These are phyloP conservation scores for Pegoplata infirma DNA, from an alignment of 2,888 invertebrate genomes.

Conservation along the genomic window DNA sequence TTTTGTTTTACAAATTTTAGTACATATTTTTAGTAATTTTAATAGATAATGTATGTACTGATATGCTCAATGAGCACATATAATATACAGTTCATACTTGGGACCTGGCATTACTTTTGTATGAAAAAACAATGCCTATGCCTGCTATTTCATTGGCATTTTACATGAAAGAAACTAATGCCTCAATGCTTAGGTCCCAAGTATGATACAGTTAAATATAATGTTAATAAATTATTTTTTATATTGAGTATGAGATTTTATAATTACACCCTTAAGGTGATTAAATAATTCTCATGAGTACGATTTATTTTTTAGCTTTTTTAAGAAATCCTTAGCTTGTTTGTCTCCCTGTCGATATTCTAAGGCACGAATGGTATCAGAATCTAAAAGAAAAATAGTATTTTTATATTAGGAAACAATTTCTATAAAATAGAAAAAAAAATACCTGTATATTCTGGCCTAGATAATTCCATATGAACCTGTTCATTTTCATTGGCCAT, in stretches of 20 bases:
- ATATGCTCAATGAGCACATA: too few relatives aligned
- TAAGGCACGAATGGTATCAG: slow-evolving; percentile 81
- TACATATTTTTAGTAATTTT: too few relatives aligned
- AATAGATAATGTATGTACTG: too few relatives aligned
- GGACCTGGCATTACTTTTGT: too few relatives aligned
- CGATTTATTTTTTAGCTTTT: slow-evolving; percentile 85
- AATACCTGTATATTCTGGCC: slow-evolving; percentile 84
- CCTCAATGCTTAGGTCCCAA: too few relatives aligned
- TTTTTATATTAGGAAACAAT: too few relatives aligned
- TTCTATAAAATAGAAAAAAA: not conserved
- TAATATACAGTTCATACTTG: too few relatives aligned
- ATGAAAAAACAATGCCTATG: too few relatives aligned
- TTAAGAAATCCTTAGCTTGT: slow-evolving; percentile 92
- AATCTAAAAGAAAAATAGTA: too few relatives aligned
- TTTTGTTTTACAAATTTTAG: too few relatives aligned
- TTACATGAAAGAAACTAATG: too few relatives aligned
- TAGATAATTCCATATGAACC: slow-evolving; percentile 84
- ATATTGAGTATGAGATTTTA: slow-evolving; percentile 13
- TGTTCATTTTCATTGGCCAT: slow-evolving; percentile 84
- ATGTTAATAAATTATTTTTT: slow-evolving; percentile 4
- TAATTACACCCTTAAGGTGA: slow-evolving; percentile 22
- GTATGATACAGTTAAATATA: not conserved
- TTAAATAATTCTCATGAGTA: slow-evolving; percentile 53
- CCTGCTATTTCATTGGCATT: too few relatives aligned
- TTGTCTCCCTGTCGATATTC: slow-evolving; percentile 92